Conservation (phyloP, 2,888 invertebrate species). For the Atrina japonica region DNA sequence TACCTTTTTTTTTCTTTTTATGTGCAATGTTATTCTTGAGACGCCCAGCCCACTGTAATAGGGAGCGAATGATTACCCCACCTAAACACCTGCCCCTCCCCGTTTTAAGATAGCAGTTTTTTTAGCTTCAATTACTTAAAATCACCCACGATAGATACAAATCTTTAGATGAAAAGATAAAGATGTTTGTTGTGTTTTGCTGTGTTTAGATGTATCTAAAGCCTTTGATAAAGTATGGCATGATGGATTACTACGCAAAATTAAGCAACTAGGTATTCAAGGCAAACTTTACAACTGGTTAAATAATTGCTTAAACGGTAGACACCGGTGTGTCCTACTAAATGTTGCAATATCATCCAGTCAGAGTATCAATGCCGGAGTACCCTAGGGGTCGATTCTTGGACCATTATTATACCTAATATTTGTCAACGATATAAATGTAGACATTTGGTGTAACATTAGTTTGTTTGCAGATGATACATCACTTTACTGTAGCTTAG, state of each 20-base stretch:
- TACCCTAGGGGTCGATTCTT: slow-evolving; percentile 4
- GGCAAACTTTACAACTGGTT: background rate
- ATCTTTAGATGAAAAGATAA: slow-evolving; percentile 3
- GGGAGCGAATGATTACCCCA: too few relatives aligned
- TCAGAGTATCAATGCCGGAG: background rate
- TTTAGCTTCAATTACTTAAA: background rate
- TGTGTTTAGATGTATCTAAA: slow-evolving; percentile 5
- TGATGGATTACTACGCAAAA: background rate
- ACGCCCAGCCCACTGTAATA: too few relatives aligned
- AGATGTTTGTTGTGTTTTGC: slow-evolving; percentile 6
- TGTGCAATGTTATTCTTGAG: too few relatives aligned
- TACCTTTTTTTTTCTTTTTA: too few relatives aligned
- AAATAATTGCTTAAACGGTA: background rate
- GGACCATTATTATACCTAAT: background rate
- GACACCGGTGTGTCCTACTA: background rate
- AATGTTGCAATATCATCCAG: too few relatives aligned
- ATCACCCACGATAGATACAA: slow-evolving; percentile 3
- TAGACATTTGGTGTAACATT: background rate
- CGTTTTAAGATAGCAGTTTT: too few relatives aligned
- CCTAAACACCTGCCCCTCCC: too few relatives aligned
- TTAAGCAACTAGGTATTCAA: background rate
- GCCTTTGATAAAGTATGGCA: too few relatives aligned
- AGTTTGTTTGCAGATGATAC: slow-evolving; percentile 19
- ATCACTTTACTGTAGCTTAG: background rate
- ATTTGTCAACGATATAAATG: background rate